These are phyloP conservation scores for Hipparchia sbordonii DNA, from an alignment of 2,888 invertebrate genomes.

Conservation along the genomic window DNA sequence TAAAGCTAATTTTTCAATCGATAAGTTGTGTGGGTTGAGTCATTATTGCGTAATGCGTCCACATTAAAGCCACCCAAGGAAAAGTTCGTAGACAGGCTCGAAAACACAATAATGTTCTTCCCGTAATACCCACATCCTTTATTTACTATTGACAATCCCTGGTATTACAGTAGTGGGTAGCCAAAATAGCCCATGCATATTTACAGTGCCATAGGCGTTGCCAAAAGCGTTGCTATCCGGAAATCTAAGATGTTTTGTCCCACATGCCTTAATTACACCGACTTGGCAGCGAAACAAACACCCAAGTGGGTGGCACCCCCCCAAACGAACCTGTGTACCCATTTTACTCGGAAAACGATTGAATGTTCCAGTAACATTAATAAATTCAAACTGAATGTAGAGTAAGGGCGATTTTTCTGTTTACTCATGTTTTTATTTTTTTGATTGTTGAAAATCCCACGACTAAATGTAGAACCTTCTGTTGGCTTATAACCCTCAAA, in stretches of 20 bases:
- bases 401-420: no score
- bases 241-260: slow-evolving; percentile 25
- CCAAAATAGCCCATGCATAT: slow-evolving; percentile 17
- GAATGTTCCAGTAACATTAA: background rate
- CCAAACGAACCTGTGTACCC: background rate
- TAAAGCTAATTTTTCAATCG: no score
- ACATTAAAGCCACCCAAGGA: no score
- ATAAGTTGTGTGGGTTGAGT: no score
- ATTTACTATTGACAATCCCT: background rate
- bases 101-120: background rate
- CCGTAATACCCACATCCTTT: background rate
- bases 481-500: no score
- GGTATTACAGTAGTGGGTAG: slow-evolving; percentile 11
- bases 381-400: no score
- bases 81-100: no score
- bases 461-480: no score
- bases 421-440: no score
- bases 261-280: slow-evolving; percentile 23
- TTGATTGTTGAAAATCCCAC: no score
- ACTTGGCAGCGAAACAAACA: slow-evolving; percentile 23
- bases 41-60: no score
- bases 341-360: background rate
- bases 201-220: slow-evolving; percentile 20
- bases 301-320: background rate
- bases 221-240: slow-evolving; percentile 23